Evolutionary conservation across 53 echinoderm and acorn worm genomes (phyloP), one percentile per base, ranked within the genome.

Genomic region (Holothuria scabra): DNA sequence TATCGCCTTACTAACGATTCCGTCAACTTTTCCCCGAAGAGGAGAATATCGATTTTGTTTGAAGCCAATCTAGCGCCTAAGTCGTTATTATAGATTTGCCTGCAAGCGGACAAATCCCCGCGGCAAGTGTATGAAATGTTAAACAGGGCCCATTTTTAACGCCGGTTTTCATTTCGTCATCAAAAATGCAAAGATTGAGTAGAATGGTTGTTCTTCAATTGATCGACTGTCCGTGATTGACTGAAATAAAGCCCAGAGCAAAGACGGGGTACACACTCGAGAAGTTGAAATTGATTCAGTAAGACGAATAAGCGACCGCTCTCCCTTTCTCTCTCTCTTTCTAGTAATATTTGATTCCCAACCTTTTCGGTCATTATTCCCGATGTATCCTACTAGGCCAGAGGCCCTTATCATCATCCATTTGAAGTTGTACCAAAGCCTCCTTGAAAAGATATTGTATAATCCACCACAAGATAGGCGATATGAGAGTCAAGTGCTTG

Each of bases 1-100:
- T 72, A 72, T 72, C 72, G 72, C 25, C 72, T 72, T 72, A 72
- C 72, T 44, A 72, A 72, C 72, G 41, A 72, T 72, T 72, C 34
- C 46, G 72, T 28, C 48, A 49, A 72, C 72, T 72, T 72, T 72
- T 72, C 48, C 72, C 72, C 44, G 48, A 72, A 72, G 72, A 72
- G 72, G 72, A 48, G 48, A 44, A 72, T 72, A 72, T 72, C 22
- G 72, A 72, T 72, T 67, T 38, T 24, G 44, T 48, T 13, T 34
- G 23, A 25, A 72, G 72, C 44, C 44, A 72, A 65, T 31, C 31
- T 65, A 46, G 18, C 37, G 24, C 48, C 72, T 41, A 44, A 25
- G 44, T 48, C 72, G 18, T 67, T 67, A 46, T 48, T 72, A 72
- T 72, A 72, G 72, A 72, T 72, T n/a, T 72, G 37, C 49, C 72